phyloP scores from a whole-genome alignment of 2,888 invertebrate species.

The Drosophila koepferae region DNA sequence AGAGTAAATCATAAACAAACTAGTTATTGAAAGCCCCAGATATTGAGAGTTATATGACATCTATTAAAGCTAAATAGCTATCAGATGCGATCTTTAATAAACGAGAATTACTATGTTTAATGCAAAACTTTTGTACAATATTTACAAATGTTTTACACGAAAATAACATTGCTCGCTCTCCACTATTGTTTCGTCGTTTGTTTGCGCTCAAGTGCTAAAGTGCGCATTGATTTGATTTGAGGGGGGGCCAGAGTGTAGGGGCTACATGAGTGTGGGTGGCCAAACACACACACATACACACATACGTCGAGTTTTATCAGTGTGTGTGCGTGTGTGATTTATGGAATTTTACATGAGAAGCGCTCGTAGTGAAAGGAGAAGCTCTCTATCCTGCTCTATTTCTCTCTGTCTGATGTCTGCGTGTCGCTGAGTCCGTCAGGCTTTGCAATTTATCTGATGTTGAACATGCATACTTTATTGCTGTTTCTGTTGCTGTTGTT shows the following conservation, averaged over 20 bases:
- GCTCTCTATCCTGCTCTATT: slow-evolving; percentile 21
- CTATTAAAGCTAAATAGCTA: neutral
- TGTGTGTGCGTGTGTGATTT: slow-evolving; percentile 66
- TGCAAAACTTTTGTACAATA: slow-evolving; percentile 72
- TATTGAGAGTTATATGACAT: neutral
- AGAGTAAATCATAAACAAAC: neutral
- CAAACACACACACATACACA: slow-evolving; percentile 39
- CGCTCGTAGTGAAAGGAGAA: slow-evolving; percentile 57
- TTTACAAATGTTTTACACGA: slow-evolving; percentile 77
- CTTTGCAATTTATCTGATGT: slow-evolving; percentile 79
- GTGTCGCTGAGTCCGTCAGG: slow-evolving; percentile 60
- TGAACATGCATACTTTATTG: slow-evolving; percentile 75
- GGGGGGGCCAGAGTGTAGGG: neutral
- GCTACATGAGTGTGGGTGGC: slow-evolving; percentile 49
- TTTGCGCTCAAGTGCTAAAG: slow-evolving; percentile 68
- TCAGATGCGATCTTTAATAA: slow-evolving; percentile 16
- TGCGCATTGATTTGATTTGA: slow-evolving; percentile 65
- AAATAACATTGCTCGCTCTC: slow-evolving; percentile 63
- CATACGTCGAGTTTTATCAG: slow-evolving; percentile 41
- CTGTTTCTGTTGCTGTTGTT: slow-evolving; percentile 31
- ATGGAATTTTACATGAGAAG: slow-evolving; percentile 80
- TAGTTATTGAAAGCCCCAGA: neutral
- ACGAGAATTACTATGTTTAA: slow-evolving; percentile 50
- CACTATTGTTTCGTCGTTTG: slow-evolving; percentile 8
- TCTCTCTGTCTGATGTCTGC: slow-evolving; percentile 53